Conservation (phyloP, 2,888 invertebrate genomes). For the Melanophora roralis region DNA sequence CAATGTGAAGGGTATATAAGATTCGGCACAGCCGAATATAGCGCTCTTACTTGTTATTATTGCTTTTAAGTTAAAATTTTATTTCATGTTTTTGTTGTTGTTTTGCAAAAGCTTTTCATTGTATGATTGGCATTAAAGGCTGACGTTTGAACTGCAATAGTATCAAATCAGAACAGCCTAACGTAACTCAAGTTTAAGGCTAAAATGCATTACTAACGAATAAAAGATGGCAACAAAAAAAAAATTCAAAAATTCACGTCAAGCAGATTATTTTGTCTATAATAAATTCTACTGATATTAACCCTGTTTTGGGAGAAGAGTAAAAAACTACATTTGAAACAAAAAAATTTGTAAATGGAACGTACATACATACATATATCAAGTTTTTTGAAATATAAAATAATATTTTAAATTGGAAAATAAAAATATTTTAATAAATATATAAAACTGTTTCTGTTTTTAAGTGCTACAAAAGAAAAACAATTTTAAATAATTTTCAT, state of each 20-base stretch:
- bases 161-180: constrained; percentile 58
- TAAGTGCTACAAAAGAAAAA: too few relatives aligned
- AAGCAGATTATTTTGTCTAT: constrained; percentile 44
- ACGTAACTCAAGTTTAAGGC: constrained; percentile 49
- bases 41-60: neutral
- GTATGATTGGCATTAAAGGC: constrained; percentile 57
- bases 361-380: too few relatives aligned
- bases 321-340: too few relatives aligned
- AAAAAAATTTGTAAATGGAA: too few relatives aligned
- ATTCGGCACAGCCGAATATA: too few relatives aligned
- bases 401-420: too few relatives aligned
- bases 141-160: constrained; percentile 62
- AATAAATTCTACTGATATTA: constrained; percentile 50
- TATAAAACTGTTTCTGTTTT: too few relatives aligned
- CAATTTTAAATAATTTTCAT: too few relatives aligned
- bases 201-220: constrained; percentile 45
- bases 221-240: constrained; percentile 37
- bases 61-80: constrained; percentile 26
- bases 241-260: too few relatives aligned
- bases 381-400: too few relatives aligned
- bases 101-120: constrained; percentile 20
- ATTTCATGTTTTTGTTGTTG: neutral
- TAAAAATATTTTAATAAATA: too few relatives aligned
- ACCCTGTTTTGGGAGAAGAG: constrained; percentile 20
- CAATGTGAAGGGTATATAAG: too few relatives aligned